Percentiles rank a stretch among this genome's conserved stretches.
Conservation (phyloP, 2,113 vertebrate species). For the Lophotis ruficrista region DNA sequence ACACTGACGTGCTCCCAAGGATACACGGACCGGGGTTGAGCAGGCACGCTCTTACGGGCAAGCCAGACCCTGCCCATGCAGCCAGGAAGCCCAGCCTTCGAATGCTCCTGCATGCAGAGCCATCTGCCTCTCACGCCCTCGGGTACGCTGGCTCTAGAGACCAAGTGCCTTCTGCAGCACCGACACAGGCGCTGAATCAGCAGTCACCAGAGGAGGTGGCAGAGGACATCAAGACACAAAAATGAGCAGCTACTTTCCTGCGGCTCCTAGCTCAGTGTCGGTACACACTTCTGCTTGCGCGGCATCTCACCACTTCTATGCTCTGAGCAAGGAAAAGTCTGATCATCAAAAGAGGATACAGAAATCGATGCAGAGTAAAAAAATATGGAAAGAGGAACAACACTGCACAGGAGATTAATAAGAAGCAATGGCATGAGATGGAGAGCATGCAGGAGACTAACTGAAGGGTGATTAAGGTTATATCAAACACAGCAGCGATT, state of each 20-base stretch:
- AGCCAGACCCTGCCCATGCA: background rate
- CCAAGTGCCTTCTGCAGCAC: background rate
- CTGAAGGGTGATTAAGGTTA: background rate
- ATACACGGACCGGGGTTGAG: background rate
- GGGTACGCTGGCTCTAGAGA: accelerated
- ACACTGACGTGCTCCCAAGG: background rate
- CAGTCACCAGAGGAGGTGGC: background rate
- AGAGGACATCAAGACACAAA: background rate
- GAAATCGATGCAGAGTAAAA: background rate
- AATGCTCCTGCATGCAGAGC: background rate
- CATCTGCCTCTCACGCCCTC: accelerated
- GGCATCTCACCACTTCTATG: accelerated
- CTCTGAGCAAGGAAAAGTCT: background rate
- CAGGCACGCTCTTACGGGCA: accelerated
- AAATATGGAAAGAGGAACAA: background rate
- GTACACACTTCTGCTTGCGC: background rate
- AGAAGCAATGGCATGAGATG: background rate
- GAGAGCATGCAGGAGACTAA: background rate
- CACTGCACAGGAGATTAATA: background rate
- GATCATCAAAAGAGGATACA: background rate
- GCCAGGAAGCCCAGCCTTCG: background rate
- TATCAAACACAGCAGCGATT: background rate
- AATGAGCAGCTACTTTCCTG: background rate
- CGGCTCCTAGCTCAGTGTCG: background rate
- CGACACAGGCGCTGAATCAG: background rate